Percentiles rank a stretch among this genome's conserved stretches.
Conservation (phyloP, 1,140 invertebrate genomes). For the Philopotamus ludificatus region DNA sequence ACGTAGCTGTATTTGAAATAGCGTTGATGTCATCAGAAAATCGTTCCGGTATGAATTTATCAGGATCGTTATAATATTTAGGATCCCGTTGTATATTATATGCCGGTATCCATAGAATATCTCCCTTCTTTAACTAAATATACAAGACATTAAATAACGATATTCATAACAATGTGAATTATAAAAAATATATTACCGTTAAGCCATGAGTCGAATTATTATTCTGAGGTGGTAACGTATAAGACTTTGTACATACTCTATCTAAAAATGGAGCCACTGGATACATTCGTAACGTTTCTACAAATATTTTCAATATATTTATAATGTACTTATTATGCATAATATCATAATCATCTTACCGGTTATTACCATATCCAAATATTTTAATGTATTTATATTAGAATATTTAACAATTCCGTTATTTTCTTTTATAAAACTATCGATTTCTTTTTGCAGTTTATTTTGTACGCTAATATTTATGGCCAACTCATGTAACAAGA, state of each 20-base stretch:
- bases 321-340: not conserved
- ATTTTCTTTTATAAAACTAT: conserved; percentile 38
- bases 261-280: not conserved
- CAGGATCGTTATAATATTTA: not conserved
- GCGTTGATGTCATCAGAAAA: not conserved
- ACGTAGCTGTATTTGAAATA: not conserved
- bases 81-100: not conserved
- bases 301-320: not conserved
- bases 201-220: not conserved
- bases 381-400: not conserved
- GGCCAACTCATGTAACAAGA: conserved; percentile 52
- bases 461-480: conserved; percentile 56
- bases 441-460: conserved; percentile 49
- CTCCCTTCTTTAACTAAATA: not conserved
- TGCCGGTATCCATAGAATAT: not conserved
- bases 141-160: not conserved
- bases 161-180: conserved; percentile 46
- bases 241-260: not conserved
- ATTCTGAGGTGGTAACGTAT: not conserved
- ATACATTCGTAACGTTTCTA: not conserved
- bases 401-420: conserved; percentile 27
- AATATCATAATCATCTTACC: not conserved
- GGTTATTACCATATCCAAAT: not conserved
- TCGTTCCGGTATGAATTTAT: not conserved
- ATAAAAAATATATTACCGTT: conserved; percentile 43